phyloP scores from a whole-genome alignment of 2,888 invertebrate genomes.

The Notodromas monacha region DNA sequence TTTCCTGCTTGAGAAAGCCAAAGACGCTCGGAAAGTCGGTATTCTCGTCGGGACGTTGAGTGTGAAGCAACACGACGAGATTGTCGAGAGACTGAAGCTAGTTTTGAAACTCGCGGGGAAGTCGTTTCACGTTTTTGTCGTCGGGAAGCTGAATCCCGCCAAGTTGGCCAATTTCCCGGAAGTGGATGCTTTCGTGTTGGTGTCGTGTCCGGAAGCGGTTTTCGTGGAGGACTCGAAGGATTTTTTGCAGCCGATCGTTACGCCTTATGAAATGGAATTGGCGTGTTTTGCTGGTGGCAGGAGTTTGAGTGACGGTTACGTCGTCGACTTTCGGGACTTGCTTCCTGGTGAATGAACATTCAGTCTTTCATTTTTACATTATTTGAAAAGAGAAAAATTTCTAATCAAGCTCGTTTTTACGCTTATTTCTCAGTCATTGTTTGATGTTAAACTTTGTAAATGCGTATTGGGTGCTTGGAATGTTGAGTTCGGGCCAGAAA shows the following conservation, averaged over 20 bases:
- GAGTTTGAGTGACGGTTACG: constrained; percentile 22
- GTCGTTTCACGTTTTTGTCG: constrained; percentile 60
- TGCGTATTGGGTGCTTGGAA: no score
- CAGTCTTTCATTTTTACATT: no score
- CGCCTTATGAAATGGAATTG: constrained; percentile 63
- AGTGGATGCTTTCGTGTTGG: constrained; percentile 65
- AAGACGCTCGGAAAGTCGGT: no score
- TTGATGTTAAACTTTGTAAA: no score
- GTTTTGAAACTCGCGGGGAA: constrained; percentile 40
- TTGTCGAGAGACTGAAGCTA: constrained; percentile 35
- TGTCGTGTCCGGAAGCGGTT: constrained; percentile 68
- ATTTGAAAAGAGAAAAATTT: no score
- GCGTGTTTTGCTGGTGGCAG: constrained; percentile 23
- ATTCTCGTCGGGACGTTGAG: no score
- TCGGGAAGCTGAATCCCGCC: constrained; percentile 73
- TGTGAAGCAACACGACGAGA: constrained; percentile 37
- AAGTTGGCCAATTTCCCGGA: constrained; percentile 83
- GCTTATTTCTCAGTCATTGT: no score
- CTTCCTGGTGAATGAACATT: no score
- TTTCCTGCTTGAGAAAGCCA: no score
- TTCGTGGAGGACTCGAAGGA: constrained; percentile 41
- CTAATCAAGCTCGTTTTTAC: no score
- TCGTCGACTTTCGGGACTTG: constrained; percentile 38
- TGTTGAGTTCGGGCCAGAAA: no score
- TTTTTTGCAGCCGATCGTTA: constrained; percentile 59